These are phyloP conservation scores for Nemotelus nigrinus DNA, from an alignment of 2,888 invertebrate species.

Conservation along the genomic window DNA sequence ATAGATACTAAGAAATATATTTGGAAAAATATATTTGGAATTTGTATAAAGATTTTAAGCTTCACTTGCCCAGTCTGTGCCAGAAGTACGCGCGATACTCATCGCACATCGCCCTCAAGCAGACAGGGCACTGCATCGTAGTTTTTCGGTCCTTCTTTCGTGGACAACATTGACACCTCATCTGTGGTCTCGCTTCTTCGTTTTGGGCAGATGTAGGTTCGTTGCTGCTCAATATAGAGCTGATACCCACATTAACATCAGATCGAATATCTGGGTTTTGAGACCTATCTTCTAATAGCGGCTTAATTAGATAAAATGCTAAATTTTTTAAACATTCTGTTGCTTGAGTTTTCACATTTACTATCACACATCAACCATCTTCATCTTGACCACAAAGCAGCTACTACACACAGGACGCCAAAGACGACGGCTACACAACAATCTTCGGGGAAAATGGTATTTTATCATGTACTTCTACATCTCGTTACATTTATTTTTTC, in stretches of 20 bases:
- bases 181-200: conserved; percentile 1
- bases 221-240: too few species aligned
- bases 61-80: too few species aligned
- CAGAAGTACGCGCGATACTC: conserved; percentile 5
- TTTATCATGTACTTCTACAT: too few species aligned
- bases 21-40: too few species aligned
- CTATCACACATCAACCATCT: too few species aligned
- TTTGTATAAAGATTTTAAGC: too few species aligned
- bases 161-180: conserved; percentile 10
- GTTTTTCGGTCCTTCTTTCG: conserved; percentile 4
- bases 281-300: background rate
- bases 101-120: background rate
- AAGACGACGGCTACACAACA: too few species aligned
- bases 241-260: too few species aligned
- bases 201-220: background rate
- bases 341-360: background rate
- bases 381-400: too few species aligned
- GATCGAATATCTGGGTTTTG: conserved; percentile 1
- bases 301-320: background rate
- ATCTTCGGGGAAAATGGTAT: too few species aligned
- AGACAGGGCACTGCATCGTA: background rate
- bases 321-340: background rate
- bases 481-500: too few species aligned
- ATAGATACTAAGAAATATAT: background rate
- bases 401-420: too few species aligned